Base-by-base conservation (phyloP, 2,113 vertebrate species). In the Romanogobio albipinnatus region DNA sequence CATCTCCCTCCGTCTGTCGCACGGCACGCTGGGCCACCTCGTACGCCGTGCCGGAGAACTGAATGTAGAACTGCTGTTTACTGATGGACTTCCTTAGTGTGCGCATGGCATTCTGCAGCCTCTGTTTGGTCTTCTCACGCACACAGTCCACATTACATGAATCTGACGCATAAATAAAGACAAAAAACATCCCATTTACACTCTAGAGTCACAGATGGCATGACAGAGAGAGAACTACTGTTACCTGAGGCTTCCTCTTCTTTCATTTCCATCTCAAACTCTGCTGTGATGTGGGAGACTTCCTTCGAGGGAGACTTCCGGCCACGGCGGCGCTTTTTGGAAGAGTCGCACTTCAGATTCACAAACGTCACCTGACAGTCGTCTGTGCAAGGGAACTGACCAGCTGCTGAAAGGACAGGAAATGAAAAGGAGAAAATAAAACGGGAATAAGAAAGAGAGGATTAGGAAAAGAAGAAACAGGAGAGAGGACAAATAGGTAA, bases 41-140 rank as follows among this genome's bases (percentile, higher is more conserved):
- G 22, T 99, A 99, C 86, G 98, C 97, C 0, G 95, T 96, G 89
- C 96, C 97, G 0, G 96, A 96, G 91, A 99, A 95, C 93, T 97
- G 97, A 90, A 99, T 92, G 87, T 96, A 98, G 93, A 99, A 98
- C 91, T 96, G 97, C 92, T 99, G 97, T 83, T 96, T 97, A 92
- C 95, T 96, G 91, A 99, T 95, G 87, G 98, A 96, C 95, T 96
- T 99, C 71, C 97, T 94, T 87, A 99, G 95, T 0, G 96, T 96
- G 88, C 96, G 96, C 94, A 99, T 94, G 89, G 97, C 95, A 0
- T 93, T 96, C 94, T 98, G 97, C 89, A 99, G 86, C 90, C 95
- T 97, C 94, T 97, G 96, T 89, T 97, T 97, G 19, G 94, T 95
- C 76, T 90, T 96, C 91, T 96, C 97, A 83, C 96, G 92, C 90